Conservation (phyloP, 2,113 vertebrate species). For the Chlamydotis undulata region DNA sequence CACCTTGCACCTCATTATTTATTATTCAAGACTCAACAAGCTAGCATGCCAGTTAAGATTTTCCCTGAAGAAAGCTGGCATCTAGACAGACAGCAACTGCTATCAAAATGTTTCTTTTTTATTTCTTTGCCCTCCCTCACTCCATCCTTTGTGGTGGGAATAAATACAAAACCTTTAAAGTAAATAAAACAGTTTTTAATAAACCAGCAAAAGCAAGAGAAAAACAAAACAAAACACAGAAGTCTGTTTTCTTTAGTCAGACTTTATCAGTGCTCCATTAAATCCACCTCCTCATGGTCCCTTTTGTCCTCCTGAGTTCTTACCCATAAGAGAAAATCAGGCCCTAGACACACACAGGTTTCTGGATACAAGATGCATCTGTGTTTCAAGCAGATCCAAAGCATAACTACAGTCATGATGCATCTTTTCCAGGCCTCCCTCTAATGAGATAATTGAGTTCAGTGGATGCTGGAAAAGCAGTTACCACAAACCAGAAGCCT, state of each 20-base stretch:
- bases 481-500: background rate
- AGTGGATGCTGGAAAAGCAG: background rate
- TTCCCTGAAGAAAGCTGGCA: conserved; percentile 55
- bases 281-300: background rate
- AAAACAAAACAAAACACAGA: background rate
- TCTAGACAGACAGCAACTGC: conserved; percentile 43
- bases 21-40: conserved; percentile 63
- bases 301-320: background rate
- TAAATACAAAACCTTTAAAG: conserved; percentile 44
- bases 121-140: conserved; percentile 25
- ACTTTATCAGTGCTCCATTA: conserved; percentile 9
- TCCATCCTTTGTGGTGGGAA: background rate
- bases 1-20: conserved; percentile 63
- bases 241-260: conserved; percentile 15
- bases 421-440: background rate
- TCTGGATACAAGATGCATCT: background rate
- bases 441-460: conserved; percentile 4
- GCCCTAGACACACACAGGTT: background rate
- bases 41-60: conserved; percentile 40
- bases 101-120: conserved; percentile 35
- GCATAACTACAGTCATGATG: background rate
- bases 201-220: conserved; percentile 7
- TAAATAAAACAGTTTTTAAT: conserved; percentile 47
- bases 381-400: conserved; percentile 4
- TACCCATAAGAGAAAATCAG: background rate